phyloP scores from a whole-genome alignment of 2,113 vertebrate genomes.

The Mobula birostris region DNA sequence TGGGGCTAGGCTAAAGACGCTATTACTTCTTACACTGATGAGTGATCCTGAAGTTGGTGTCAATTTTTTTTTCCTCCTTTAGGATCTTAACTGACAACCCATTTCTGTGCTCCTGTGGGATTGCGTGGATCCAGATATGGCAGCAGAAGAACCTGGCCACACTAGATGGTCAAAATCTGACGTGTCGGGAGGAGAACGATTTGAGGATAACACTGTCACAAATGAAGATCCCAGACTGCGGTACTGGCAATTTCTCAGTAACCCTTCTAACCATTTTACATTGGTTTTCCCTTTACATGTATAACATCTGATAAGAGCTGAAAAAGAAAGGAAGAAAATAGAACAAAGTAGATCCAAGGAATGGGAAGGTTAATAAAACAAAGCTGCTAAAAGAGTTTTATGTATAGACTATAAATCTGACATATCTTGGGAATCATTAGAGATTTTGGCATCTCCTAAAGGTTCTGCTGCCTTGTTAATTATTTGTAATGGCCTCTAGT shows the following conservation, averaged over 20 bases:
- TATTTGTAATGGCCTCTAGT: background rate
- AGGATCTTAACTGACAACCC: constrained; percentile 84
- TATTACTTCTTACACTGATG: background rate
- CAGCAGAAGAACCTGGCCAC: constrained; percentile 67
- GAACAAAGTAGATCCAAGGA: background rate
- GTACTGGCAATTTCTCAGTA: constrained; percentile 56
- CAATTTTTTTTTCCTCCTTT: constrained; percentile 39
- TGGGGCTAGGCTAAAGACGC: background rate
- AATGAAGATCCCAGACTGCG: constrained; percentile 76
- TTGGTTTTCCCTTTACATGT: background rate
- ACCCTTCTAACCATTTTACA: background rate
- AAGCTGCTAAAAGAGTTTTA: background rate
- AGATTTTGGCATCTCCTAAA: background rate
- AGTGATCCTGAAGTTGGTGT: background rate
- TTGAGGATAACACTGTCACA: constrained; percentile 66
- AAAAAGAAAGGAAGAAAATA: background rate
- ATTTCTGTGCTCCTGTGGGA: constrained; percentile 87
- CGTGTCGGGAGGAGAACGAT: constrained; percentile 76
- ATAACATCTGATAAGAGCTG: background rate
- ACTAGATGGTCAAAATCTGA: constrained; percentile 70
- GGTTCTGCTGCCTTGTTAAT: background rate
- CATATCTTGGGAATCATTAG: background rate
- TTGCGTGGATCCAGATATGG: constrained; percentile 92
- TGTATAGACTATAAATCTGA: no score
- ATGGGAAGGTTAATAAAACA: background rate